Evolutionary conservation across 1,140 invertebrate genomes (phyloP), one percentile per base, ranked within the genome.

Genomic region (Eriocheir sinensis): DNA sequence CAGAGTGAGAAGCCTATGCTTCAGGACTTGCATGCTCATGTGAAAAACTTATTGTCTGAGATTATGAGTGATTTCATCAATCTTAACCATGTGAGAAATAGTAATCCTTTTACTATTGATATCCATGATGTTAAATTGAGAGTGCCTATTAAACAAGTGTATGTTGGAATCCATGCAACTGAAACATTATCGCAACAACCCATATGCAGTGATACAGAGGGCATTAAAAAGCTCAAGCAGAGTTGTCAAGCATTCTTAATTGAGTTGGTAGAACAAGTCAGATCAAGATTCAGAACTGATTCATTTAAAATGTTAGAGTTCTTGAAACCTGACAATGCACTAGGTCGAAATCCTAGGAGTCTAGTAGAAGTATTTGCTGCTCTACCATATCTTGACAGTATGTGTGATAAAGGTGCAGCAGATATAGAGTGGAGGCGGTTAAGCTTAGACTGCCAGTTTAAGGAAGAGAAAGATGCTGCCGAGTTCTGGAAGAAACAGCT

Each of bases 241-340:
- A 89, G 88, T 44, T 89, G 88, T n/a, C 88, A 89, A 44, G 38
- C 41, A 41, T 89, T 89, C 41, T 44, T 89, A 89, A 89, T 89
- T 89, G 3, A 89, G 53, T 48, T 8, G n/a, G 85, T 32, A n/a
- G 40, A 48, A n/a, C n/a, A n/a, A n/a, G n/a, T n/a, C n/a, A n/a
- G n/a, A n/a, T n/a, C 90, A 91, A 80, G 90, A 27, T 91, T 91
- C 38, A 91, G 21, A 91, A 91, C 48, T 60, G 90, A 34, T 91
- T 3, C 90, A 34, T 91, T 79, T 72, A 91, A 91, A 91, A 91
- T 91, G 44, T 30, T 72, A 80, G 30, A 91, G 40, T 44, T 72
- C 38, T 91, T 91, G 48, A 91, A 72, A 34, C 90, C 60, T 34
- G 90, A 91, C 30, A 91, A 91, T 60, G 48, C 44, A 38, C 38